Evolutionary conservation across 2,113 vertebrate genomes (phyloP).

Genomic region (Piprites chloris): DNA sequence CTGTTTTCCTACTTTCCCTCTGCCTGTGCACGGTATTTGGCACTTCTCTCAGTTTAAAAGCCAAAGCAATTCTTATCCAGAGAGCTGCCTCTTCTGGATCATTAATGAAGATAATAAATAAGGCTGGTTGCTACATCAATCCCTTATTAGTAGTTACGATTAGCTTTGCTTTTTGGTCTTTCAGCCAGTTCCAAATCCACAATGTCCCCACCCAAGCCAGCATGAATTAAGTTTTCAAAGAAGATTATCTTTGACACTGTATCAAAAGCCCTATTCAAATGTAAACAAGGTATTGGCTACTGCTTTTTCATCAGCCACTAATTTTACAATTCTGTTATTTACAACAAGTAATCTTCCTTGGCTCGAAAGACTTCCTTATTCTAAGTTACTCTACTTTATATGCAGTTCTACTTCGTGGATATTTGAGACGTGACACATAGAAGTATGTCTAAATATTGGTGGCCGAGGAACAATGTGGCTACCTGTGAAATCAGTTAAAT

Average conservation of each 20-base stretch:
- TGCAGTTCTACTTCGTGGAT: not conserved
- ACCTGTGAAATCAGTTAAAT: not conserved
- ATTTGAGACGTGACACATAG: not conserved
- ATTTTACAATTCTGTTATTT: slow-evolving; percentile 30
- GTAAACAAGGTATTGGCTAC: not conserved
- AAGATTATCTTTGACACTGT: slow-evolving; percentile 5
- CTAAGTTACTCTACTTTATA: not conserved
- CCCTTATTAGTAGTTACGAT: not conserved
- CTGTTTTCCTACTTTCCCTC: not conserved
- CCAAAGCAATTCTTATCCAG: slow-evolving; percentile 14
- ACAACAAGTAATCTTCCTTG: not conserved
- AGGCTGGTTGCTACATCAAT: not conserved
- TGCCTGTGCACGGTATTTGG: not conserved
- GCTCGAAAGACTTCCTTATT: not conserved
- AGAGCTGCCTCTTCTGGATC: slow-evolving; percentile 3
- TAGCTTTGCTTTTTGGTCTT: slow-evolving; percentile 25
- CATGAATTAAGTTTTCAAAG: slow-evolving; percentile 15
- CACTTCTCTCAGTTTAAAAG: not conserved
- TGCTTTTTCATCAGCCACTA: not conserved
- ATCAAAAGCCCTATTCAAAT: slow-evolving; percentile 44
- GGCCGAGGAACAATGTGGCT: not conserved
- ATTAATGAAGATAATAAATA: slow-evolving; percentile 24
- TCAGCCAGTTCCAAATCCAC: slow-evolving; percentile 11
- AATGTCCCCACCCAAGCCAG: not conserved
- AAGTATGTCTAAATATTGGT: not conserved